Evolutionary conservation across 64 coral and sea anemone species (phyloP), one percentile per base, ranked within the genome.

Genomic region (Pocillopora damicornis): DNA sequence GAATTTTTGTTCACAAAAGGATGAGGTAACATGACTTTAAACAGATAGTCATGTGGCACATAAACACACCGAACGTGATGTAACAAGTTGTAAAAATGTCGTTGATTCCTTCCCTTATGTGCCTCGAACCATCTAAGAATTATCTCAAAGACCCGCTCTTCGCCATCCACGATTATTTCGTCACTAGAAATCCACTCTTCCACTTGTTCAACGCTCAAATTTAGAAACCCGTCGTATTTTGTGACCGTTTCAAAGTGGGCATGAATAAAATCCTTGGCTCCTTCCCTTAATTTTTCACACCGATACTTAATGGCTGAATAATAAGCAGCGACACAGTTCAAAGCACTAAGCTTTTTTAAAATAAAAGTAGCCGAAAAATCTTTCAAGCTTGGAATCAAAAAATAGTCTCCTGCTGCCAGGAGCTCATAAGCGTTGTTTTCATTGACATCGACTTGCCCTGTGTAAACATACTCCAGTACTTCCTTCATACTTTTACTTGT

Each of bases 401-500:
- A 88, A 79, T 78, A 88, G 35, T 88, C 87, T 0, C 45, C 75
- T 22, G 59, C 75, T 36, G 64, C 76, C 1, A 79, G 26, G 38
- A 88, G 66, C 37, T 88, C 87, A 63, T 76, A 76, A 12, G 87
- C 87, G 8, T 35, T 76, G 11, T 59, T 18, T 11, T 30, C 72
- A 64, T 78, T 66, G 11, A 79, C 58, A 67, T 88, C 77, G 12
- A 88, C 35, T 66, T 88, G 76, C 9, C 87, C 87, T 7, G 87
- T 88, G 60, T 88, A 88, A 35, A 88, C 58, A 35, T 88, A 88
- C 60, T 61, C 76, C 34, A 88, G 78, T 30, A 88, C 15, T 18
- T 88, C 87, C 18, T 79, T 76, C 87, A 88, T 75, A 36, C 63
- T 45, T 60, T 71, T 76, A 20, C 67, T 71, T 23, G 67, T 71